These are phyloP conservation scores for Diorhabda carinulata DNA, from an alignment of 1,140 invertebrate genomes.

Conservation along the genomic window DNA sequence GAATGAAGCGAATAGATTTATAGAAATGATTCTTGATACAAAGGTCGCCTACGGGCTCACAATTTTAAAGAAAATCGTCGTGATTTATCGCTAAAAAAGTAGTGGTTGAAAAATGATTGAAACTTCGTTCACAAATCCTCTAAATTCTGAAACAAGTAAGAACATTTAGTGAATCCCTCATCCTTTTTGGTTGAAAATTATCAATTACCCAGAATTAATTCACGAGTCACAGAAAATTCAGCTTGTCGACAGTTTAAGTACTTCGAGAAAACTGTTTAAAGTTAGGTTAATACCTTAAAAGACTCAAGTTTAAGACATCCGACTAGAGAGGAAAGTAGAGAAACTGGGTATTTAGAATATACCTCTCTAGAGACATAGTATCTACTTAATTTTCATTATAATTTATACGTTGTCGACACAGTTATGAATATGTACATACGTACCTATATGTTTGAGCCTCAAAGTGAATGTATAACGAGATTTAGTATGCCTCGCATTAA, in stretches of 20 bases:
- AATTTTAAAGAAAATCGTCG: too few relatives aligned
- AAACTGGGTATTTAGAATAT: background rate
- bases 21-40: too few relatives aligned
- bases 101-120: too few relatives aligned
- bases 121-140: too few relatives aligned
- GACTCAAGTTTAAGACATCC: background rate
- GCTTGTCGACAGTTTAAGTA: background rate
- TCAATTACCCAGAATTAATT: too few relatives aligned
- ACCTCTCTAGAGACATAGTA: background rate
- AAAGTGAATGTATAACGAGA: background rate
- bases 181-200: too few relatives aligned
- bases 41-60: too few relatives aligned
- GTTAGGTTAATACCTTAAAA: background rate
- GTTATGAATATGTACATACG: background rate
- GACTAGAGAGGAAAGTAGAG: background rate
- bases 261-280: background rate
- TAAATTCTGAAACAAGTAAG: too few relatives aligned
- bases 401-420: background rate
- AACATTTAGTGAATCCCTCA: too few relatives aligned
- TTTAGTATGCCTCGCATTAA: background rate
- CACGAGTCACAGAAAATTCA: background rate
- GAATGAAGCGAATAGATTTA: too few relatives aligned
- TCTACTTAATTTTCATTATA: constrained; percentile 3
- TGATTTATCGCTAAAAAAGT: too few relatives aligned
- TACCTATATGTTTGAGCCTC: background rate